A percentile compares a stretch with the other conserved stretches of the same genome.
Conservation (phyloP, 2,797 vertebrate species). For the Vipera ursinii region DNA sequence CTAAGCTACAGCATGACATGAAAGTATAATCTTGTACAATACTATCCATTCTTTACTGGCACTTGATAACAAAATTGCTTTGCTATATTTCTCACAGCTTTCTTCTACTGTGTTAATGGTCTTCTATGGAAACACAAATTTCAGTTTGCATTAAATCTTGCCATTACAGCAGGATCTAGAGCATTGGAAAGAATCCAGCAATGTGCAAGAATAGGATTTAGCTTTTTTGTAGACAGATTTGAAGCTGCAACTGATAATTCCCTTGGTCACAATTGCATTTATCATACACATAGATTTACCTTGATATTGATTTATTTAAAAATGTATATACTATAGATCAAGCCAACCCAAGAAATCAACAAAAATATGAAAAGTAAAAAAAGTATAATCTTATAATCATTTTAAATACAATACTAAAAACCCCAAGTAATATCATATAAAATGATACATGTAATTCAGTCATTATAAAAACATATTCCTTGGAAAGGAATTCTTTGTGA, state of each 20-base stretch:
- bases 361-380: background rate
- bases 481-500: background rate
- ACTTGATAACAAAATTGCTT: conserved; percentile 44
- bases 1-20: conserved; percentile 44
- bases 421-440: background rate
- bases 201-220: background rate
- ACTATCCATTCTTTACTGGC: conserved; percentile 23
- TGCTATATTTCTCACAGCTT: conserved; percentile 27
- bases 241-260: background rate
- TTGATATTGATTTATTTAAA: background rate
- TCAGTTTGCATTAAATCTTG: background rate
- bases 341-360: too few relatives aligned
- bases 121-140: background rate
- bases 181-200: background rate
- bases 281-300: background rate
- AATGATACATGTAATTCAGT: background rate
- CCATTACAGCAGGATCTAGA: background rate
- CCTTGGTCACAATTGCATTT: conserved; percentile 34
- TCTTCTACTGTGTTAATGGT: background rate
- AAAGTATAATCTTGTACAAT: conserved; percentile 48
- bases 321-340: background rate
- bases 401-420: background rate
- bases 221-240: background rate
- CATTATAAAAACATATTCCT: background rate
- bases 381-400: background rate